Evolutionary conservation across 2,888 invertebrate genomes (phyloP).

Genomic region (Suillia variegata): DNA sequence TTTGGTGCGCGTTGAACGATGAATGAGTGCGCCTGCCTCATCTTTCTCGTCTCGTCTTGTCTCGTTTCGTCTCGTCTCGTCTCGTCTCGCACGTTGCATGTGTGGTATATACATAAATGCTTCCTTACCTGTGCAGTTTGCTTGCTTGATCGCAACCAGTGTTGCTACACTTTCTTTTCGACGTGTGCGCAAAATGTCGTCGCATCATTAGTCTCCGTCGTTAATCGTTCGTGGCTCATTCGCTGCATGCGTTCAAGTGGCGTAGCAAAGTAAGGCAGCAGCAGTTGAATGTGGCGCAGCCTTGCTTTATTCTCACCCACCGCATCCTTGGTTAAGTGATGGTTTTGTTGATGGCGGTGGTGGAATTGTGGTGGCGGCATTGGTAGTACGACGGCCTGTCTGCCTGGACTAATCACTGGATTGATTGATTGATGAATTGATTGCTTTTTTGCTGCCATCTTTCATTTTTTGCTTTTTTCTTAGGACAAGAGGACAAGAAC

Average conservation of each 20-base stretch:
- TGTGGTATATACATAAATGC: too few species aligned
- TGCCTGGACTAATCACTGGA: not conserved
- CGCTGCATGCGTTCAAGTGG: not conserved
- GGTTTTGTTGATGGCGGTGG: not conserved
- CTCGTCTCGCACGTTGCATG: conserved; percentile 26
- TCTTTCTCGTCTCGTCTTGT: too few species aligned
- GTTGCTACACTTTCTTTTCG: too few species aligned
- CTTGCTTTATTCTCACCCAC: too few species aligned
- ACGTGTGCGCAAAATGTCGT: not conserved
- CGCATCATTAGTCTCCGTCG: conserved; percentile 1
- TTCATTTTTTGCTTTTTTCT: not conserved
- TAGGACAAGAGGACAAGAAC: not conserved
- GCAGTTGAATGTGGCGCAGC: too few species aligned
- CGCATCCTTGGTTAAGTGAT: not conserved
- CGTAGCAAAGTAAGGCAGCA: too few species aligned
- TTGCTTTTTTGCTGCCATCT: not conserved
- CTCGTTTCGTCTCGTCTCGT: conserved; percentile 10
- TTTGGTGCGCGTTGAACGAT: conserved; percentile 3
- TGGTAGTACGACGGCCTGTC: not conserved
- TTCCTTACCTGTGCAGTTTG: conserved; percentile 27
- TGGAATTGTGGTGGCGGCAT: not conserved
- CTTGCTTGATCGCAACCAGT: not conserved
- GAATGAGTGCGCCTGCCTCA: too few species aligned
- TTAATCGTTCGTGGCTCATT: conserved; percentile 2
- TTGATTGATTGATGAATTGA: conserved; percentile 13